phyloP scores from a whole-genome alignment of 53 echinoderm and acorn worm genomes.

The Henricia sp. region DNA sequence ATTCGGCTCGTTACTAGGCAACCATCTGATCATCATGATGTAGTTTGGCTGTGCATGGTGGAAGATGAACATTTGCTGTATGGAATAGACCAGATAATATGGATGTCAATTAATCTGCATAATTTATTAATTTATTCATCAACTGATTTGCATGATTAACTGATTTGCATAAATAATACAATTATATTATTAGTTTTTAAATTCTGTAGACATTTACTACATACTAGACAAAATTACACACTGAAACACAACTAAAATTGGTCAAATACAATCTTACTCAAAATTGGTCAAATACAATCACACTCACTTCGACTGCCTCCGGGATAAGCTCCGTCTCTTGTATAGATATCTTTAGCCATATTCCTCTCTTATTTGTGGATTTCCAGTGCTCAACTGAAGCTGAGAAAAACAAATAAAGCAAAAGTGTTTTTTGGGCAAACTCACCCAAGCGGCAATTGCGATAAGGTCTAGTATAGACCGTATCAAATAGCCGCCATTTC shows the following conservation, averaged over 20 bases:
- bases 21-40: slow-evolving; percentile 96
- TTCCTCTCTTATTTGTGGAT: slow-evolving; percentile 65
- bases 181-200: too few species aligned
- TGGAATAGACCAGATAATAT: too few species aligned
- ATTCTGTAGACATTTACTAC: too few species aligned
- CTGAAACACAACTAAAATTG: too few species aligned
- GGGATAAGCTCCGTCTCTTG: slow-evolving; percentile 74
- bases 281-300: too few species aligned
- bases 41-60: slow-evolving; percentile 90
- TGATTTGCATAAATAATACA: not conserved
- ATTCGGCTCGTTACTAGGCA: slow-evolving; percentile 82
- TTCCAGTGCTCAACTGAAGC: slow-evolving; percentile 75
- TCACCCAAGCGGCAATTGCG: not conserved
- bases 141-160: not conserved
- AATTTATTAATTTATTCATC: not conserved
- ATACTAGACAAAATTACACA: too few species aligned
- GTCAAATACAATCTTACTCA: too few species aligned
- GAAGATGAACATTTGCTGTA: slow-evolving; percentile 83
- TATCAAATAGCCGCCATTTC: too few species aligned
- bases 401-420: not conserved
- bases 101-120: too few species aligned
- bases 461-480: not conserved
- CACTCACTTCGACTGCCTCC: slow-evolving; percentile 74
- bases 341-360: slow-evolving; percentile 79
- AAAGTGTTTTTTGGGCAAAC: not conserved